Evolutionary conservation across 2,888 invertebrate genomes (phyloP), one percentile per base, ranked within the genome.

Genomic region (Pediacus dermestoides): DNA sequence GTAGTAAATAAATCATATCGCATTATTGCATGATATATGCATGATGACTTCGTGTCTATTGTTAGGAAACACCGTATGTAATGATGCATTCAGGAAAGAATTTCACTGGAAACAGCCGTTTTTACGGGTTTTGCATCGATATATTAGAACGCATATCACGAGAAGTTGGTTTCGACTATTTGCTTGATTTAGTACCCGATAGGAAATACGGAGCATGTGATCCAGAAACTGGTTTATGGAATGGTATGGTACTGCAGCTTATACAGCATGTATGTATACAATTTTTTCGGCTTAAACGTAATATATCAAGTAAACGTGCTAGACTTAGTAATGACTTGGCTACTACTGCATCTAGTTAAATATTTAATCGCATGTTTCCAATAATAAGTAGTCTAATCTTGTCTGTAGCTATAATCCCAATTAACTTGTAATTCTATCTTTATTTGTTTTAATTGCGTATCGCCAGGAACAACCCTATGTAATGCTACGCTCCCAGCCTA

Each of bases 51-150:
- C 10, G 25, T 18, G 6, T 6, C 21, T n/a, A 18, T 16, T 44
- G 39, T 42, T 66, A 85, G 84, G 82, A 84, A 68, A 76, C 72
- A 22, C 84, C 85, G 1, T 85, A 84, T 66, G 81, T 85, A 48
- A 84, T 84, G 82, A 78, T 82, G 78, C 79, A 78, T 59, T 72
- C 74, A 48, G 78, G 74, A 44, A 81, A 80, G 67, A 82, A 82
- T 63, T 78, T 77, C 65, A 81, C 80, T 7, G 84, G 83, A 28
- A 87, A 88, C 63, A 76, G 77, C 48, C 74, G 84, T 40, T 88
- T 84, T 70, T 85, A 81, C 67, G 87, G 87, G 34, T 88, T 85
- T 68, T 86, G 86, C 68, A 81, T 87, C 46, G 87, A 88, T 64
- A 74, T 87, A 28, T 72, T 85, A 54, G 78, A 82, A 58, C 72